Percentiles rank a stretch among this genome's conserved stretches.
phyloP scores from a whole-genome alignment of 2,888 invertebrate species.

The Drosophila mayaguana region DNA sequence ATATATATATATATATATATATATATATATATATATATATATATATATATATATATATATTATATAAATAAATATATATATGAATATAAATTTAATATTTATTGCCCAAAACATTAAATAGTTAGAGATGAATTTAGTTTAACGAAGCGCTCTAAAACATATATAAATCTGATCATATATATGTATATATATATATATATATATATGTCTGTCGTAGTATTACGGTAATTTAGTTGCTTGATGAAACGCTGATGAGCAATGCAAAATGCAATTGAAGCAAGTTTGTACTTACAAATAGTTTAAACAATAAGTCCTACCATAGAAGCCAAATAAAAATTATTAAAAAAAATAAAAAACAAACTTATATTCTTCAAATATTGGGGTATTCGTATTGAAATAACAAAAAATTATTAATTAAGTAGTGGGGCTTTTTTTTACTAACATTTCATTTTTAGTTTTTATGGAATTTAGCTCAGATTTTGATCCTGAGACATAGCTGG shows the following conservation, averaged over 20 bases:
- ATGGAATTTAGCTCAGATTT: background rate
- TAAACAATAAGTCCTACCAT: slow-evolving; percentile 76
- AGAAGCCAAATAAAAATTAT: slow-evolving; percentile 81
- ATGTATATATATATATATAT: slow-evolving; percentile 46
- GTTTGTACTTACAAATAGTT: slow-evolving; percentile 81
- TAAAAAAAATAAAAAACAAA: slow-evolving; percentile 49
- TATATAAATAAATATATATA: slow-evolving; percentile 30
- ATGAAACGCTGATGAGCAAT: slow-evolving; percentile 64
- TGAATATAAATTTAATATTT: slow-evolving; percentile 73
- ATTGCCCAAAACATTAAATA: slow-evolving; percentile 70
- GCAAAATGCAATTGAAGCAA: slow-evolving; percentile 65
- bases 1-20: slow-evolving; percentile 33
- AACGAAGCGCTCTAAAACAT: slow-evolving; percentile 56
- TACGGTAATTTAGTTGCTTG: slow-evolving; percentile 63
- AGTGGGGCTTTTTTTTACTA: background rate
- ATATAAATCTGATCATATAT: slow-evolving; percentile 13
- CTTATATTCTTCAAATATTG: background rate
- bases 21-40: slow-evolving; percentile 3
- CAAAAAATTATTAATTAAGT: too few species aligned
- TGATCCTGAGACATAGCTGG: background rate
- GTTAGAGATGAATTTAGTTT: slow-evolving; percentile 81
- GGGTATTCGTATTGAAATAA: background rate
- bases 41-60: slow-evolving; percentile 26
- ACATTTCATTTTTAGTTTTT: background rate
- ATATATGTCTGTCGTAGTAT: slow-evolving; percentile 62